These are phyloP conservation scores for Zootoca vivipara DNA, from an alignment of 2,113 vertebrate genomes.

Conservation along the genomic window DNA sequence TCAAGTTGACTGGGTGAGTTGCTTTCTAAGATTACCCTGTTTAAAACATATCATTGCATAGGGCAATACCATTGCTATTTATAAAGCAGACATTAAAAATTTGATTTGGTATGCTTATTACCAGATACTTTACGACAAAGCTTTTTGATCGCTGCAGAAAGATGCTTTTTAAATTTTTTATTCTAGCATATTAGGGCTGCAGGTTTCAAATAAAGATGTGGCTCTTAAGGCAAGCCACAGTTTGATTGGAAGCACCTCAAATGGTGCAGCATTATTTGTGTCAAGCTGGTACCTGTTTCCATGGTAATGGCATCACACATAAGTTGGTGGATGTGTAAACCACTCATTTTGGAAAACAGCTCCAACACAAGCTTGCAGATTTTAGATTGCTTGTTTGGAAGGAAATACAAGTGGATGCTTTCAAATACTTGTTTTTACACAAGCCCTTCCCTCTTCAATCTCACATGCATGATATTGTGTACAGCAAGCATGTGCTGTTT, in stretches of 20 bases:
- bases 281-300: not conserved
- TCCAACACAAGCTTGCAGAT: not conserved
- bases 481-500: no score
- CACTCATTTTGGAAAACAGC: not conserved
- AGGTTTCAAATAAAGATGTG: not conserved
- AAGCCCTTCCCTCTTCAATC: not conserved
- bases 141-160: not conserved
- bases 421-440: not conserved
- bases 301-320: not conserved
- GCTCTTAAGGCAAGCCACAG: not conserved
- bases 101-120: not conserved
- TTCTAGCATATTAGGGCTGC: not conserved
- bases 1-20: rapidly evolving
- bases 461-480: not conserved
- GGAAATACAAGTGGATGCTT: not conserved
- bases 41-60: rapidly evolving
- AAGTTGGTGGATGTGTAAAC: not conserved
- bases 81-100: rapidly evolving
- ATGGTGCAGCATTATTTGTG: not conserved
- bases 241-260: not conserved
- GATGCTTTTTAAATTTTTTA: not conserved
- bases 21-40: not conserved
- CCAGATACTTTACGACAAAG: not conserved
- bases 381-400: not conserved
- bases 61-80: not conserved